Base-by-base conservation (phyloP, 2,113 vertebrate species). In the Axis porcinus region DNA sequence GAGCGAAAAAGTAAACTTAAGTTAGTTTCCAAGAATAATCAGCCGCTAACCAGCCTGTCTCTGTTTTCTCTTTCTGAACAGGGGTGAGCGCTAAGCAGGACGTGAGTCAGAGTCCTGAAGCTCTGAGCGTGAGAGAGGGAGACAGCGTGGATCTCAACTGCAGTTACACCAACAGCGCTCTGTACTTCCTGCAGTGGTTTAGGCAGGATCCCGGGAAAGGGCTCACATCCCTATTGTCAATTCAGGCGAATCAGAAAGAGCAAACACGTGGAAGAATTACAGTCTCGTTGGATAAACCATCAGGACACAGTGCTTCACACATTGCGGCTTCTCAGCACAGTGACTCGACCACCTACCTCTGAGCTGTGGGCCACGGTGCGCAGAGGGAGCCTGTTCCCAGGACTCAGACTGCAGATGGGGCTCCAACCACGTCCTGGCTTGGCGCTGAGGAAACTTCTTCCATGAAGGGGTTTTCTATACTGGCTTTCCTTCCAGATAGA, bases 141-240 rank as follows among this genome's bases (percentile, higher is more conserved):
- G 67, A 76, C 0, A 30, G 2, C 40, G 3, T 33, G 21, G 45
- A 58, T 96, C 76, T 98, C 89, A 88, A 60, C 40, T 96, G 94
- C 89, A 95, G 3, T 91, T 95, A 40, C 83, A 86, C 67, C 0
- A 47, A 93, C 7, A n/a, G 52, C 0, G 0, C 17, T 8, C 3
- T 95, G 28, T 96, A 58, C n/a, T 25, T 1, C 28, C 6, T 93
- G 43, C 97, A 89, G 64, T 96, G 94, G 94, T 88, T 92, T 78
- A 54, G 45, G 86, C 89, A 97, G 28, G 23, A 93, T 10, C 62
- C 82, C 2, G 78, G 82, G 15, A 81, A 87, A 89, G 83, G 94
- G 15, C 82, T 47, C 28, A 57, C 11, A 14, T 27, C 28, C 54
- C 86, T 97, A 6, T 0, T 97, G 40, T 8, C 55, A 11, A 36